Evolutionary conservation across 2,888 invertebrate species (phyloP).

Genomic region (Eucera pruinosa): DNA sequence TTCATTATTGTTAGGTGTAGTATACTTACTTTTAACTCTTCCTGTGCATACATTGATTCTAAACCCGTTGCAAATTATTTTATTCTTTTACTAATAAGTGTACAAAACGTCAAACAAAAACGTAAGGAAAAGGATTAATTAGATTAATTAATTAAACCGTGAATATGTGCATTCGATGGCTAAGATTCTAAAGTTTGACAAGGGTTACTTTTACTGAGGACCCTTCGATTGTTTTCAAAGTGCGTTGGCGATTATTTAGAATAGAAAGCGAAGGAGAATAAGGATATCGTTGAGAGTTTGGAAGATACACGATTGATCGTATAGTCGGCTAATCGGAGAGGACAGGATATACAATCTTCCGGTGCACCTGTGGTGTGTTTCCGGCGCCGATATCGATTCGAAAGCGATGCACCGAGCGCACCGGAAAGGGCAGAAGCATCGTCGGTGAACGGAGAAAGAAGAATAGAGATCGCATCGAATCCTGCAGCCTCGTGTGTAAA

Average conservation of each 20-base stretch:
- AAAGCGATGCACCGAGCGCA: slow-evolving; percentile 32
- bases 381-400: slow-evolving; percentile 61
- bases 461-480: slow-evolving; percentile 25
- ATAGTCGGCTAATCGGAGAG: background rate
- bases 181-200: no score
- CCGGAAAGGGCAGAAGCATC: slow-evolving; percentile 39
- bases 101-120: no score
- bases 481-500: background rate
- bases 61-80: no score
- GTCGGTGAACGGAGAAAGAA: slow-evolving; percentile 23
- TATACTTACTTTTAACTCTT: no score
- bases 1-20: no score
- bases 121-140: no score
- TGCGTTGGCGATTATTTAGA: background rate
- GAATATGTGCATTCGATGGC: no score
- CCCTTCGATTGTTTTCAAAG: slow-evolving; percentile 10
- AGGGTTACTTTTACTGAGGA: no score
- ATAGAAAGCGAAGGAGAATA: background rate
- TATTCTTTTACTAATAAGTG: no score
- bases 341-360: slow-evolving; percentile 6
- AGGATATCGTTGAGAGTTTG: no score
- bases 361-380: slow-evolving; percentile 48
- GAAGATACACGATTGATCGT: background rate
- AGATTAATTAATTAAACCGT: no score
- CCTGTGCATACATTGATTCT: no score